These are phyloP conservation scores for Ellobius talpinus DNA, from an alignment of 2,113 vertebrate genomes.

Conservation along the genomic window DNA sequence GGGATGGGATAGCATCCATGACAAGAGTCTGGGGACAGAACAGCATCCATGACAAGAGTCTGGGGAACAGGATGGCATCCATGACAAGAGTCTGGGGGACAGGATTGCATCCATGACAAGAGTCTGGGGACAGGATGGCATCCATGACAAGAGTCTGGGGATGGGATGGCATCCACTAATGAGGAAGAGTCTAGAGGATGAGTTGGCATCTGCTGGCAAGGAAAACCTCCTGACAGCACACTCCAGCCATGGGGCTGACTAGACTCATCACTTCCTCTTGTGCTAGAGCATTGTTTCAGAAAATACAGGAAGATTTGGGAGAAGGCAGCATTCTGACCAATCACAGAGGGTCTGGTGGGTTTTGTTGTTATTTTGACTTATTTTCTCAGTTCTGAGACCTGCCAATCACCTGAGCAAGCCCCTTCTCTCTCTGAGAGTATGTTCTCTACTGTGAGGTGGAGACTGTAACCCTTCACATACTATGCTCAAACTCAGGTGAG, in stretches of 20 bases:
- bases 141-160: no score
- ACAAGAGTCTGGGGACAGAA: no score
- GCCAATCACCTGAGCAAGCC: background rate
- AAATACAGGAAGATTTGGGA: accelerated
- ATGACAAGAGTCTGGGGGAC: no score
- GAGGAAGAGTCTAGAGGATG: background rate
- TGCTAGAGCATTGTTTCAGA: background rate
- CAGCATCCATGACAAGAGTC: no score
- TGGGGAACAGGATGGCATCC: no score
- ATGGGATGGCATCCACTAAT: no score
- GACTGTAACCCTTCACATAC: background rate
- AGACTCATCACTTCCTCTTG: background rate
- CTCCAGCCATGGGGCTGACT: background rate
- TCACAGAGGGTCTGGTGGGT: background rate
- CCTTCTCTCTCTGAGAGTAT: accelerated
- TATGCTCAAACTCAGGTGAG: no score
- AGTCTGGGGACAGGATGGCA: no score
- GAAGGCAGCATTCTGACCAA: background rate
- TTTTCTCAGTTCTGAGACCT: background rate
- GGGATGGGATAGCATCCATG: no score
- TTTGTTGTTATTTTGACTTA: background rate
- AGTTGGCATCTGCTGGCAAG: background rate
- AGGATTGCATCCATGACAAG: no score
- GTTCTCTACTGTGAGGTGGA: background rate
- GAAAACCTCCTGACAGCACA: accelerated